phyloP scores from a whole-genome alignment of 2,797 vertebrate genomes.

The Peromyscus aztecus region DNA sequence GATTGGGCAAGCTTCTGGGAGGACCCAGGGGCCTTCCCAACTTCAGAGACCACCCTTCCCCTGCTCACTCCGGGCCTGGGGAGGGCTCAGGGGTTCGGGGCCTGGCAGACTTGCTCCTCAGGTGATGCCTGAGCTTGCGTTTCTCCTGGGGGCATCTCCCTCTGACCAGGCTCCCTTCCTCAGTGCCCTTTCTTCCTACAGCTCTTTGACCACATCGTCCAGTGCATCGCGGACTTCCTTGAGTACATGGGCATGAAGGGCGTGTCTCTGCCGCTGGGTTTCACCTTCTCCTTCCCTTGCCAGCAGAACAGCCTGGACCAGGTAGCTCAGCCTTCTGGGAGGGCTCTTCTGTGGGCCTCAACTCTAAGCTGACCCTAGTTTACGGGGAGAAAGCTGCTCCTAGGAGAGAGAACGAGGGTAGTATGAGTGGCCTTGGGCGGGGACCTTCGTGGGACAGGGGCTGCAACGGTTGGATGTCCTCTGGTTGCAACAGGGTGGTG shows the following conservation, averaged over 20 bases:
- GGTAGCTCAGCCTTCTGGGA: constrained; percentile 85
- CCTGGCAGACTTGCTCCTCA: not conserved
- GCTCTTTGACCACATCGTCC: constrained; percentile 97
- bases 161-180: not conserved
- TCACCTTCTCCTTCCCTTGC: constrained; percentile 99
- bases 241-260: constrained; percentile 98
- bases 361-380: not conserved
- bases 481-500: not conserved
- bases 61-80: not conserved
- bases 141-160: not conserved
- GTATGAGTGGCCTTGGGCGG: rapidly evolving
- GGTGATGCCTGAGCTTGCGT: not conserved
- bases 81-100: not conserved
- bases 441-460: not conserved
- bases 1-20: too few relatives aligned
- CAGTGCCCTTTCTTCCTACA: constrained; percentile 78
- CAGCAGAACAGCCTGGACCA: constrained; percentile 94
- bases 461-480: not conserved
- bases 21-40: not conserved
- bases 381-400: not conserved
- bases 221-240: constrained; percentile 96
- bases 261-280: constrained; percentile 94
- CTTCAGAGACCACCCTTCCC: not conserved
- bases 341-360: not conserved
- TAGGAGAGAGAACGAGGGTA: not conserved